Base-by-base conservation (phyloP, 2,113 vertebrate species). In the Coryphaenoides rupestris region DNA sequence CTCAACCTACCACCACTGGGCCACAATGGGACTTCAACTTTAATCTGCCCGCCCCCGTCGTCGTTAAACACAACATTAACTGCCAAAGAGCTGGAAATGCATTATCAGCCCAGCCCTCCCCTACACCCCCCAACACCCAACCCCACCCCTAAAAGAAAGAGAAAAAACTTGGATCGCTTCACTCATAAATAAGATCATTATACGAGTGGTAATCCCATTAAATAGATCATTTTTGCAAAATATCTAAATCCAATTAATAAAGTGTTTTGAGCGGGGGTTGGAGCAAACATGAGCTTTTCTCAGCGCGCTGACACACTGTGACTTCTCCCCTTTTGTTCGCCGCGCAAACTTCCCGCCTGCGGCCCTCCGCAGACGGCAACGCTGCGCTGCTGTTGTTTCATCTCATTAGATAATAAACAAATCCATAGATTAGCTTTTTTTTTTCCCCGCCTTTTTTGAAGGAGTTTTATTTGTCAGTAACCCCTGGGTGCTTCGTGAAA, bases 161-260 rank as follows among this genome's bases (percentile, higher is more conserved):
- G 13, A 40, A 12, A 87, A 83, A 92, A 93, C 93, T 94, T 94
- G 93, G 93, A 93, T 93, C 93, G 92, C 89, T 92, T 89, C 92
- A 92, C 86, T 94, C 92, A 93, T 93, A 95, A 95, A 94, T 91
- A 95, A 94, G 94, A 97, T 96, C 95, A 95, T 95, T 97, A 97
- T 95, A 94, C 92, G 88, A 95, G 92, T 91, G 66, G 90, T 98
- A 98, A 98, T 98, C 95, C 95, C 94, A 98, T 97, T 98, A 98
- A 96, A 96, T 95, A 97, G 94, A 98, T 98, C 95, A 93, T 96
- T 96, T n/a, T 98, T 98, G 93, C 95, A 96, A n/a, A 97, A 98
- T 96, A 96, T 96, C 95, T 96, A 95, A 98, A 97, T 98, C 96
- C 95, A 98, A 93, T 98, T 98, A 98, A 96, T 96, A 96, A 95